Conservation (phyloP, 2,888 invertebrate species). For the Oscheius sp. region DNA sequence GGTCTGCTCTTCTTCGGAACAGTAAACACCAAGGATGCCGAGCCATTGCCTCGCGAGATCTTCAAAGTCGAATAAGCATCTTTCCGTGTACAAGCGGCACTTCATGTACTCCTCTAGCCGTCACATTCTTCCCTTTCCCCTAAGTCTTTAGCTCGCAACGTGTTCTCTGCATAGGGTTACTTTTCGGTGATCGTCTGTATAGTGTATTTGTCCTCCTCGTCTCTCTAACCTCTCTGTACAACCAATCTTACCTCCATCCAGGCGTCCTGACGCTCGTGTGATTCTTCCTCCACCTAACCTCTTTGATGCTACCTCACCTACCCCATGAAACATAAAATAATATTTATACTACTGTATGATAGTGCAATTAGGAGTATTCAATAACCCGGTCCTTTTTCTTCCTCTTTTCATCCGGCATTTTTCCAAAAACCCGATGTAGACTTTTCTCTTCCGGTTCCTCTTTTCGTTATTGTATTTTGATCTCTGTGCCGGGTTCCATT, state of each 20-base stretch:
- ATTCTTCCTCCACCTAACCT: constrained; percentile 17
- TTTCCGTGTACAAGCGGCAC: neutral
- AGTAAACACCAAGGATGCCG: constrained; percentile 61
- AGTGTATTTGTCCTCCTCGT: constrained; percentile 25
- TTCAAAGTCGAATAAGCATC: constrained; percentile 52
- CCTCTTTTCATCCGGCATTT: constrained; percentile 24
- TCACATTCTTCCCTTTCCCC: neutral
- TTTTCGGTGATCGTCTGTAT: constrained; percentile 26
- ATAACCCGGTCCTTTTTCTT: constrained; percentile 3
- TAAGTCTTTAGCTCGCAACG: constrained; percentile 17
- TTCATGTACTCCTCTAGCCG: constrained; percentile 22
- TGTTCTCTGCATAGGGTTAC: constrained; percentile 27
- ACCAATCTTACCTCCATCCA: constrained; percentile 31
- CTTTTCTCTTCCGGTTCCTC: constrained; percentile 20
- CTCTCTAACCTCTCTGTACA: constrained; percentile 20
- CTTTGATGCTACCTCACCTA: constrained; percentile 14
- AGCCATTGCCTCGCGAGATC: constrained; percentile 66
- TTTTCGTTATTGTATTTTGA: constrained; percentile 19
- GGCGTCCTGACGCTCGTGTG: constrained; percentile 28
- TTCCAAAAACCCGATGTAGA: constrained; percentile 17
- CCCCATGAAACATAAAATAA: neutral
- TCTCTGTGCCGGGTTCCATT: constrained; percentile 36
- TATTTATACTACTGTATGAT: constrained; percentile 21
- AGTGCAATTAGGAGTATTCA: constrained; percentile 26
- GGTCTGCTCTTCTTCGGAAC: constrained; percentile 66